These are phyloP conservation scores for Perdita meconis DNA, from an alignment of 2,888 invertebrate genomes.

Conservation along the genomic window DNA sequence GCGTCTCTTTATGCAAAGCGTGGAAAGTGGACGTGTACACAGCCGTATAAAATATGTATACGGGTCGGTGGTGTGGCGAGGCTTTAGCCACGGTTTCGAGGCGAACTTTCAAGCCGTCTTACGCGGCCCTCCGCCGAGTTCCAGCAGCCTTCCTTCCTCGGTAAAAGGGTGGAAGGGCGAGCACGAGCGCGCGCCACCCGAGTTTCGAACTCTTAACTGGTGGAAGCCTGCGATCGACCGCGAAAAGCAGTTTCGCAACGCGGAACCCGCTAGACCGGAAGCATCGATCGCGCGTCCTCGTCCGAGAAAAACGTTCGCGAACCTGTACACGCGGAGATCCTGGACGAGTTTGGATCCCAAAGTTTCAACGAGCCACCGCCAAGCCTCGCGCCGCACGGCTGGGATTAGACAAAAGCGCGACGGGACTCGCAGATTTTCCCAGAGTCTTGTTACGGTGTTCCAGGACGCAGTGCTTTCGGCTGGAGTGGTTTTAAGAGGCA, in stretches of 20 bases:
- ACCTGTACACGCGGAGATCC: neutral
- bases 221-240: conserved; percentile 59
- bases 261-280: conserved; percentile 61
- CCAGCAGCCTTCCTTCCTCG: conserved; percentile 23
- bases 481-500: conserved; percentile 9
- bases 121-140: conserved; percentile 35
- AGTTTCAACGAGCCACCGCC: conserved; percentile 34
- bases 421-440: no score
- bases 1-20: conserved; percentile 30
- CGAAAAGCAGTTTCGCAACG: conserved; percentile 57
- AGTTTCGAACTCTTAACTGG: conserved; percentile 66
- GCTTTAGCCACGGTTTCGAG: conserved; percentile 28
- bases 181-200: conserved; percentile 4
- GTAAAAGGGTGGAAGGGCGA: conserved; percentile 6
- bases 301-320: conserved; percentile 47
- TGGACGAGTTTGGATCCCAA: conserved; percentile 18
- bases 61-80: conserved; percentile 22
- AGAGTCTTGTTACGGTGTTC: no score
- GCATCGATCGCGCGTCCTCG: conserved; percentile 57
- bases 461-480: neutral
- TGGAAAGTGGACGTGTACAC: conserved; percentile 26
- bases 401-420: conserved; percentile 25
- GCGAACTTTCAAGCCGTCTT: conserved; percentile 54
- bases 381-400: neutral
- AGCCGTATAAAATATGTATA: conserved; percentile 59